Evolutionary conservation across 1,140 invertebrate genomes (phyloP).

Genomic region (Bombus confusus): DNA sequence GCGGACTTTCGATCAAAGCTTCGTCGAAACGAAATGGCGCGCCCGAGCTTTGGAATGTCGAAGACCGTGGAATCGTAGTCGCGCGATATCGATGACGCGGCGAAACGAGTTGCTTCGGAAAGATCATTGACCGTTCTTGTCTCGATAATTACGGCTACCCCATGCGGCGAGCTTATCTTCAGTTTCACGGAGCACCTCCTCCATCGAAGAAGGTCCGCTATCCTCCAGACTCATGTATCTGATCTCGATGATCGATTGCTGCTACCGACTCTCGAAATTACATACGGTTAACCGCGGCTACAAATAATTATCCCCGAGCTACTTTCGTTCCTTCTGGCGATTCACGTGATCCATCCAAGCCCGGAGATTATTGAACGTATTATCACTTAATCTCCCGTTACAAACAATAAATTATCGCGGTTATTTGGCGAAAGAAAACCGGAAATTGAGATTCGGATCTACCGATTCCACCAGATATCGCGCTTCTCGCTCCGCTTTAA

Average conservation of each 20-base stretch:
- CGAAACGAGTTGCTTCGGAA: constrained; percentile 61
- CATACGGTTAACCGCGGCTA: constrained; percentile 66
- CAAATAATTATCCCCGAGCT: constrained; percentile 66
- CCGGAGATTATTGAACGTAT: constrained; percentile 15
- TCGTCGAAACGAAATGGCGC: neutral
- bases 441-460: constrained; percentile 44
- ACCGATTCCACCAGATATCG: neutral
- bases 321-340: constrained; percentile 60
- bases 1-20: too few relatives aligned
- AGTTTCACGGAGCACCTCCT: constrained; percentile 54
- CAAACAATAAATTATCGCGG: constrained; percentile 58
- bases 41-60: neutral
- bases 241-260: constrained; percentile 73
- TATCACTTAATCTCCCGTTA: constrained; percentile 58
- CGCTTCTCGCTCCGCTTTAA: neutral
- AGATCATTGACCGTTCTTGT: constrained; percentile 71
- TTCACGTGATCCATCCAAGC: constrained; percentile 54
- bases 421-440: constrained; percentile 11
- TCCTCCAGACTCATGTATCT: constrained; percentile 56
- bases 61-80: constrained; percentile 19
- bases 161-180: constrained; percentile 73
- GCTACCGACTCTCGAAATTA: constrained; percentile 72
- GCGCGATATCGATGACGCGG: constrained; percentile 65
- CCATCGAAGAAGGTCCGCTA: constrained; percentile 48
- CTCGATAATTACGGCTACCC: constrained; percentile 73